Evolutionary conservation across 2,797 vertebrate species (phyloP).

Genomic region (Sebastes hopkinsi): DNA sequence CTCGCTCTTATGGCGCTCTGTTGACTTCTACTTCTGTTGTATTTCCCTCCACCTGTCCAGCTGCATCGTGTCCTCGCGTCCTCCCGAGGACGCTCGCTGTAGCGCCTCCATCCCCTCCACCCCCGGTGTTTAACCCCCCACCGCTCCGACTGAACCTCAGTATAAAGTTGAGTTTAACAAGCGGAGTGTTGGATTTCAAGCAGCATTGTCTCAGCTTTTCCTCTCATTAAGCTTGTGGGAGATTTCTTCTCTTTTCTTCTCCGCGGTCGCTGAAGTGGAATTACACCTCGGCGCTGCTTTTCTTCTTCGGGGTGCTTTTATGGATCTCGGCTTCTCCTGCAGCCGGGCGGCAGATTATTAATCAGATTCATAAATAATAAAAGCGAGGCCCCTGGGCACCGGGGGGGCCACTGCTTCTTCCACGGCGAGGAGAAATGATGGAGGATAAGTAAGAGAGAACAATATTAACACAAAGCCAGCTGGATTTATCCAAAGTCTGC

Average conservation of each 20-base stretch:
- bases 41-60: neutral
- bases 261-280: slow-evolving; percentile 46
- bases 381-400: slow-evolving; percentile 57
- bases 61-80: neutral
- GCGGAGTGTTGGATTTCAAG: slow-evolving; percentile 35
- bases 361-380: slow-evolving; percentile 83
- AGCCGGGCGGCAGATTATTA: slow-evolving; percentile 69
- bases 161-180: slow-evolving; percentile 60
- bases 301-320: slow-evolving; percentile 62
- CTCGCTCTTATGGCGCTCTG: neutral
- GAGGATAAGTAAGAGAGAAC: slow-evolving; percentile 56
- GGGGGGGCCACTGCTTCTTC: slow-evolving; percentile 54
- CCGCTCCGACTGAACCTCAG: slow-evolving; percentile 23
- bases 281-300: slow-evolving; percentile 46
- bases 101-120: no score
- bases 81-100: no score
- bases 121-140: slow-evolving; percentile 15
- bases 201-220: slow-evolving; percentile 50
- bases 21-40: neutral
- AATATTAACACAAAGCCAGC: slow-evolving; percentile 68
- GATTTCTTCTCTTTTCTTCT: slow-evolving; percentile 52
- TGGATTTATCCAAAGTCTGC: slow-evolving; percentile 56
- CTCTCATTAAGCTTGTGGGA: slow-evolving; percentile 65
- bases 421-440: slow-evolving; percentile 41
- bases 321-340: slow-evolving; percentile 64